phyloP scores from a whole-genome alignment of 2,113 vertebrate genomes.

The Stomatorhinus ivindoensis region DNA sequence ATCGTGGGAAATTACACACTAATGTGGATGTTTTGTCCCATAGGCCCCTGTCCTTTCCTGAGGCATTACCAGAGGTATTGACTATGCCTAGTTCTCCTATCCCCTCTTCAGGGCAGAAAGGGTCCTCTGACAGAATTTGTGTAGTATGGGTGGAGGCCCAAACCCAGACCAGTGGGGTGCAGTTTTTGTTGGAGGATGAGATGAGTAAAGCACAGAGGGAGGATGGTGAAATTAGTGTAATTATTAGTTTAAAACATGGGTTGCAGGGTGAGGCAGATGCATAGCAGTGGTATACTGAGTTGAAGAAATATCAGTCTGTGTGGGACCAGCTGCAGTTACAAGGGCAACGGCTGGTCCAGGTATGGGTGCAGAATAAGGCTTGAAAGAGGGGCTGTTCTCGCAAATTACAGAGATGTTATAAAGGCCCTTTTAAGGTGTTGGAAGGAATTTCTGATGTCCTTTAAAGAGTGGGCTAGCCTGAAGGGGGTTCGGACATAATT shows the following conservation, averaged over 20 bases:
- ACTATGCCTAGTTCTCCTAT: background rate
- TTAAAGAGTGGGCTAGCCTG: too few species aligned
- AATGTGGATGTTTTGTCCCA: background rate
- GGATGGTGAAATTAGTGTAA: background rate
- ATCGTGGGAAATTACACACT: constrained; percentile 4
- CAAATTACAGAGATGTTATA: too few species aligned
- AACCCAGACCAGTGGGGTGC: background rate
- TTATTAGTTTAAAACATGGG: background rate
- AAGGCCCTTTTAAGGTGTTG: too few species aligned
- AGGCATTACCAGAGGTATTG: background rate
- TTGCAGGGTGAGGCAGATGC: background rate
- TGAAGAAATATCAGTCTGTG: background rate
- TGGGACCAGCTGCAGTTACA: background rate
- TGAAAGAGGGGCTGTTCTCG: too few species aligned
- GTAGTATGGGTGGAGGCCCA: background rate
- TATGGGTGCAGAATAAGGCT: too few species aligned
- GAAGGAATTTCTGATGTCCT: too few species aligned
- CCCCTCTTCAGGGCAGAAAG: background rate
- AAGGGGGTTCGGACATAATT: too few species aligned
- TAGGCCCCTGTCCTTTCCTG: background rate
- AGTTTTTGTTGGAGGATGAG: background rate
- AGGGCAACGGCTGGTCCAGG: background rate
- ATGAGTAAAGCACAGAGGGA: background rate
- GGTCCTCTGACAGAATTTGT: background rate
- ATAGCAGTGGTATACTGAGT: background rate